Evolutionary conservation across 2,888 invertebrate species (phyloP).

Genomic region (Candidula unifasciata): DNA sequence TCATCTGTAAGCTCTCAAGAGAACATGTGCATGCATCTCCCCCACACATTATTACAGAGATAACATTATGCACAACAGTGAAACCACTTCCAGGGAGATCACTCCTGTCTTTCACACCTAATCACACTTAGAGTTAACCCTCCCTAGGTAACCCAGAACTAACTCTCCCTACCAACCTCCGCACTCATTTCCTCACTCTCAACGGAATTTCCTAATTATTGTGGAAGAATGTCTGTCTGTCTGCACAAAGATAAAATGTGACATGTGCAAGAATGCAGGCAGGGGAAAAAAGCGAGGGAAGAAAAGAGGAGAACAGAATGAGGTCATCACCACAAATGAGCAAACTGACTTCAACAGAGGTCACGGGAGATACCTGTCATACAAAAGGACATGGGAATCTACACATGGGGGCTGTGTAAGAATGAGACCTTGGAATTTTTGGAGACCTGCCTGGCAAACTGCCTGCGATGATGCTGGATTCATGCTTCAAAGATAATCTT

Average conservation of each 20-base stretch:
- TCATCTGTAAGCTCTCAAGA: neutral
- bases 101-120: neutral
- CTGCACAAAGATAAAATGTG: slow-evolving; percentile 1
- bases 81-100: neutral
- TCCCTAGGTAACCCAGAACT: too few relatives aligned
- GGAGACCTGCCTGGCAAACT: too few relatives aligned
- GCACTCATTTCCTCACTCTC: neutral
- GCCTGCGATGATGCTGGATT: too few relatives aligned
- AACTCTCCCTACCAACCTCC: slow-evolving; percentile 1
- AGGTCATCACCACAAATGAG: too few relatives aligned
- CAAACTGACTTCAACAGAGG: too few relatives aligned
- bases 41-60: neutral
- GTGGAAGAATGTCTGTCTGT: neutral
- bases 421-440: too few relatives aligned
- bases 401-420: too few relatives aligned
- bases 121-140: neutral
- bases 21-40: neutral
- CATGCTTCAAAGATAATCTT: too few relatives aligned
- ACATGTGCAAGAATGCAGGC: slow-evolving; percentile 1
- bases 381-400: too few relatives aligned
- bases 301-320: slow-evolving; percentile 21
- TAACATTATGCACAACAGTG: neutral
- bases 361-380: too few relatives aligned
- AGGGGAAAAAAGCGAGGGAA: slow-evolving; percentile 28
- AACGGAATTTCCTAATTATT: slow-evolving; percentile 39